These are phyloP conservation scores for Ammodramus savannarum DNA, from an alignment of 2,113 vertebrate species.

Conservation along the genomic window DNA sequence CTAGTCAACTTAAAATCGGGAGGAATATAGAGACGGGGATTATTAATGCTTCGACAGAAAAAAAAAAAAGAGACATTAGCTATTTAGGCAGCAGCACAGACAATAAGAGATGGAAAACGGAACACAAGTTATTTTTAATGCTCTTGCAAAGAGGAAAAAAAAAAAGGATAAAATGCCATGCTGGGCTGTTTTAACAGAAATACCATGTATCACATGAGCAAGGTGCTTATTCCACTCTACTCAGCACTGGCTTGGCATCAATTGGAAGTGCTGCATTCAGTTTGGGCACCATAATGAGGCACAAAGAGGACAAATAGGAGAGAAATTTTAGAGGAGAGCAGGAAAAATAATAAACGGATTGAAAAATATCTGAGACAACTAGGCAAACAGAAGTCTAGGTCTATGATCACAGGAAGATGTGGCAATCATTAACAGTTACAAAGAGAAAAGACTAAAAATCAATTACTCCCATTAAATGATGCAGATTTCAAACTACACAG, in stretches of 20 bases:
- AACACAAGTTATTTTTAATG: constrained; percentile 34
- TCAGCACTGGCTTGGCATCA: constrained; percentile 67
- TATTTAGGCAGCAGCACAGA: constrained; percentile 32
- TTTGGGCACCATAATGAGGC: constrained; percentile 66
- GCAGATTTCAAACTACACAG: neutral
- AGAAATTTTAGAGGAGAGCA: constrained; percentile 67
- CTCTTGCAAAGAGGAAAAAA: neutral
- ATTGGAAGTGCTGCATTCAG: constrained; percentile 65
- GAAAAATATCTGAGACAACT: constrained; percentile 56
- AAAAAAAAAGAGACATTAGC: neutral
- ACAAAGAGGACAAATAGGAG: constrained; percentile 68
- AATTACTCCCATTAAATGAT: constrained; percentile 12
- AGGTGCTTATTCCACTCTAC: constrained; percentile 67
- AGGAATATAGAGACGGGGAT: neutral
- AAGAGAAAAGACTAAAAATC: constrained; percentile 22
- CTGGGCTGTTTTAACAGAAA: constrained; percentile 64
- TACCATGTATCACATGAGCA: constrained; percentile 66
- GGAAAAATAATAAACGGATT: constrained; percentile 58
- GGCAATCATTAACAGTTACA: neutral
- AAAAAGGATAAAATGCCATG: constrained; percentile 23
- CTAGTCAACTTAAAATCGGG: constrained; percentile 40
- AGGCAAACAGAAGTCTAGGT: constrained; percentile 51
- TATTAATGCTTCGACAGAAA: neutral
- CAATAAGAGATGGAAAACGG: constrained; percentile 38
- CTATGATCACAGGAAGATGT: constrained; percentile 20